Evolutionary conservation across 2,888 invertebrate species (phyloP).

Genomic region (Cynaeus angustus): DNA sequence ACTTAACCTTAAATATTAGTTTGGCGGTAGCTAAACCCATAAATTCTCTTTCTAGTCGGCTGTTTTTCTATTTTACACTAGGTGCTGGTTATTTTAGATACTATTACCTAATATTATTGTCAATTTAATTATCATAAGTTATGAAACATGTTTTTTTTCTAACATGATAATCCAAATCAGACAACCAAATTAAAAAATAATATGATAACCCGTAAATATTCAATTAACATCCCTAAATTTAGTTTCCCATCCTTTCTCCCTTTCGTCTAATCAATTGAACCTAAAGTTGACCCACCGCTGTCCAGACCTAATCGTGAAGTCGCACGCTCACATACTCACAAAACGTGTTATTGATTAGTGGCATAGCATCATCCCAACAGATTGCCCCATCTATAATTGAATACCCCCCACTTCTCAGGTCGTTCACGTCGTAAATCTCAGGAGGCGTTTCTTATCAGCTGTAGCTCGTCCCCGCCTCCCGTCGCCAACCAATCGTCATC

Average conservation of each 20-base stretch:
- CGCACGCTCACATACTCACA: conserved; percentile 15
- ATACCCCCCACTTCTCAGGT: conserved; percentile 47
- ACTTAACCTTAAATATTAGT: no score
- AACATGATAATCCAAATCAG: no score
- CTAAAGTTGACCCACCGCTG: not conserved
- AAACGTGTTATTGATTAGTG: conserved; percentile 50
- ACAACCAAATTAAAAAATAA: not conserved
- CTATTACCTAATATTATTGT: no score
- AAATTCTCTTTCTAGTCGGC: no score
- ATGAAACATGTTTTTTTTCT: no score
- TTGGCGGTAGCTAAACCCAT: no score
- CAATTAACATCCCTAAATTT: not conserved
- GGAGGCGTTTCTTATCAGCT: conserved; percentile 58
- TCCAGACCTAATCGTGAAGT: conserved; percentile 13
- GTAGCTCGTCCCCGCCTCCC: conserved; percentile 51
- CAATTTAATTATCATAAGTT: no score
- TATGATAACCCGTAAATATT: not conserved
- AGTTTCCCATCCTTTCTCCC: not conserved
- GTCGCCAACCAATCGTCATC: conserved; percentile 55
- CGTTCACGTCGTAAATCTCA: conserved; percentile 55
- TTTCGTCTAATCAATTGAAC: conserved; percentile 1
- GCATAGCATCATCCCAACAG: conserved; percentile 41
- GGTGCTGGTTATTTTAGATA: no score
- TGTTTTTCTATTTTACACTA: no score
- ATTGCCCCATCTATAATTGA: conserved; percentile 51